Evolutionary conservation across 2,797 vertebrate genomes (phyloP).

Genomic region (Allobates femoralis): DNA sequence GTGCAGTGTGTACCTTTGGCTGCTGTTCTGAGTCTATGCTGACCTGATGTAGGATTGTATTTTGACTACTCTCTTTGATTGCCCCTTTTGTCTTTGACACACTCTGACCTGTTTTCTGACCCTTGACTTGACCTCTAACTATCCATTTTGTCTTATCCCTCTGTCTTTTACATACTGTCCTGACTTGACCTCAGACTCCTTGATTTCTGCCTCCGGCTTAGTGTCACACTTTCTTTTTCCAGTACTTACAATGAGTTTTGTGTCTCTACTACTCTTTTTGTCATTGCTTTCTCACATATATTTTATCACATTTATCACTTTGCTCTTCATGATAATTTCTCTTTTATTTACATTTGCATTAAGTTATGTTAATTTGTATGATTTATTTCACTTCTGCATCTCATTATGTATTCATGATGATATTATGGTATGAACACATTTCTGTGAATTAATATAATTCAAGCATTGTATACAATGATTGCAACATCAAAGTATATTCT

Average conservation of each 20-base stretch:
- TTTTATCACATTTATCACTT: not conserved
- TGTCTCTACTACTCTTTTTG: not conserved
- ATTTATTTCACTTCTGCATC: not conserved
- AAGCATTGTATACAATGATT: not conserved
- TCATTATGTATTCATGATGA: not conserved
- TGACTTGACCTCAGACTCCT: too few species aligned
- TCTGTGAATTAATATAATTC: not conserved
- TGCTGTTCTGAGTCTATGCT: too few species aligned
- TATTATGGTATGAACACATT: not conserved
- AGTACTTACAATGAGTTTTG: not conserved
- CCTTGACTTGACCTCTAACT: too few species aligned
- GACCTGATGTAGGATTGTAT: too few species aligned
- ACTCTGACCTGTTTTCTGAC: too few species aligned
- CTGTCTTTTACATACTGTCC: too few species aligned
- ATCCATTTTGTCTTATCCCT: too few species aligned
- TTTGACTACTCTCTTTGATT: too few species aligned
- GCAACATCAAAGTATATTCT: not conserved
- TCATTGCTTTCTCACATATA: not conserved
- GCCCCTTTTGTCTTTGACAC: too few species aligned
- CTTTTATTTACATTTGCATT: not conserved
- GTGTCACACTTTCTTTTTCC: too few species aligned
- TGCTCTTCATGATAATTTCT: not conserved
- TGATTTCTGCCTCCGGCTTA: too few species aligned
- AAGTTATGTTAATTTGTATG: not conserved
- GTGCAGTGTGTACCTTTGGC: too few species aligned